Evolutionary conservation across 2,797 vertebrate species (phyloP), one percentile per base, ranked within the genome.

Genomic region (Loriculus beryllinus): DNA sequence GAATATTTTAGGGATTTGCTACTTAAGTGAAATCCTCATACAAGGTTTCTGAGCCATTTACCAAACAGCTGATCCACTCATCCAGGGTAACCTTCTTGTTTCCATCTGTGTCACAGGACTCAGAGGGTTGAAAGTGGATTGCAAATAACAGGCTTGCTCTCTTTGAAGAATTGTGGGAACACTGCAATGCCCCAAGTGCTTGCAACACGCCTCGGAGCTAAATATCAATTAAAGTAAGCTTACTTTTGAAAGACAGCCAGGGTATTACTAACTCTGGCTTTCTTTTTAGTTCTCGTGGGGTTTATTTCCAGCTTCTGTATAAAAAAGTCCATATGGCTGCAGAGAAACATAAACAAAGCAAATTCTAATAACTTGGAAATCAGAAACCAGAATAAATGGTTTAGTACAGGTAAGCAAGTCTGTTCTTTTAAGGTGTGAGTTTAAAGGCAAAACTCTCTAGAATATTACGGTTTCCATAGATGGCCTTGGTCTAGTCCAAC

Each of bases 41-140:
- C 97, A 96, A 97, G 92, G 70, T 94, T 96, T 98, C 98, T 10
- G 97, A 98, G 76, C 88, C 97, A 90, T 97, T 97, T 89, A 98
- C 97, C 91, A 97, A 95, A 88, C 97, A 98, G 87, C 90, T 92
- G 14, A 98, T 71, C 98, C 98, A 97, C 94, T 98, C 98, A 60
- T 43, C 93, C 96, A 98, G 95, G 95, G 97, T 98, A 95, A 98
- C 98, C 96, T 98, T 96, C 93, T 96, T 97, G 97, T 97, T 98
- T 85, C 92, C 96, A 95, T 98, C 96, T 63, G 33, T 96, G 96
- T 98, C 97, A 97, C 97, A 98, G 96, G 97, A 98, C 97, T 98
- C 97, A 67, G 70, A 86, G 72, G 43, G 29, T 42, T 51, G 57
- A 47, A 78, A 60, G 54, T 7, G 31, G 54, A 67, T 82, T 75